Evolutionary conservation across 2,888 invertebrate species (phyloP).

Genomic region (Tetrapedia diversipes): DNA sequence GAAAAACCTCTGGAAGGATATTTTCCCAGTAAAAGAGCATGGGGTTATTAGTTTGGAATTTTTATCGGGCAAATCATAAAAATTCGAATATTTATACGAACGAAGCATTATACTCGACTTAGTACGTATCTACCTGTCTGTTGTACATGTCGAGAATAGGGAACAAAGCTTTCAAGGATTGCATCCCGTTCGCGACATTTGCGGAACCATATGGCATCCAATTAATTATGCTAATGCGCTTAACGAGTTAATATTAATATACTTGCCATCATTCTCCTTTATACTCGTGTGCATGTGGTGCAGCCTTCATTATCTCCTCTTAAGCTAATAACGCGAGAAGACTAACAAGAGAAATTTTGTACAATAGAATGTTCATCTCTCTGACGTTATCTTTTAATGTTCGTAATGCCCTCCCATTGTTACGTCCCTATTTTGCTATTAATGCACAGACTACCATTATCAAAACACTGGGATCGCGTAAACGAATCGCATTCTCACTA

Average conservation of each 20-base stretch:
- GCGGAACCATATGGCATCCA: too few relatives aligned
- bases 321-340: not conserved
- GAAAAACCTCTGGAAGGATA: too few relatives aligned
- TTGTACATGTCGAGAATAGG: too few relatives aligned
- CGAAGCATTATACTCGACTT: too few relatives aligned
- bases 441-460: not conserved
- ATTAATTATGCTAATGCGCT: too few relatives aligned
- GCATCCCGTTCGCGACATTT: too few relatives aligned
- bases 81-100: too few relatives aligned
- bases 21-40: too few relatives aligned
- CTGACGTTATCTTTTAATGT: not conserved
- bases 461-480: not conserved
- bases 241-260: slow-evolving; percentile 7
- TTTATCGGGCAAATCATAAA: too few relatives aligned
- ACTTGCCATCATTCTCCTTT: not conserved
- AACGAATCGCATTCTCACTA: not conserved
- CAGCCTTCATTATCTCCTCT: not conserved
- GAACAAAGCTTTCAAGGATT: too few relatives aligned
- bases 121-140: too few relatives aligned
- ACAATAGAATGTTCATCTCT: not conserved
- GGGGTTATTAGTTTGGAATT: too few relatives aligned
- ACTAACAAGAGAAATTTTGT: not conserved
- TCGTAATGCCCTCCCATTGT: not conserved
- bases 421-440: not conserved
- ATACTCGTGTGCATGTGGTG: not conserved